Evolutionary conservation across 2,888 invertebrate species (phyloP).

Genomic region (Rugalucina vietnamica): DNA sequence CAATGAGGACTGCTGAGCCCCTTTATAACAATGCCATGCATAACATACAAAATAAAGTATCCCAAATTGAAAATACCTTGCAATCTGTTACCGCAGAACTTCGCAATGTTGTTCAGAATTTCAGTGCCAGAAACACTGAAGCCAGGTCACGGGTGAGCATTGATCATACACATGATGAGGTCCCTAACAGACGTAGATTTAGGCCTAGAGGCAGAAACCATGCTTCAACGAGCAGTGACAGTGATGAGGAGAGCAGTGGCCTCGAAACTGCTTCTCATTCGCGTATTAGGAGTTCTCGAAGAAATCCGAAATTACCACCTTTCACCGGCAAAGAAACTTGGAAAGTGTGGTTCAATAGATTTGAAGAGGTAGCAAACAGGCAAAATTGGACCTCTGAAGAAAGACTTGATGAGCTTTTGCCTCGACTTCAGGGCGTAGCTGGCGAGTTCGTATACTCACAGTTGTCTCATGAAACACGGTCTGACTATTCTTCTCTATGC

Average conservation of each 20-base stretch:
- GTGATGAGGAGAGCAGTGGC: not conserved
- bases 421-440: constrained; percentile 25
- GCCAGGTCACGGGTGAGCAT: too few relatives aligned
- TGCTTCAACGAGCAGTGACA: not conserved
- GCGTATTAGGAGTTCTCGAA: not conserved
- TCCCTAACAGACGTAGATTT: not conserved
- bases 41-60: too few relatives aligned
- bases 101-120: too few relatives aligned
- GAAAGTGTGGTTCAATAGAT: constrained; percentile 38
- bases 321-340: constrained; percentile 39
- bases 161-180: not conserved
- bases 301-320: constrained; percentile 21
- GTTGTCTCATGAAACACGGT: not conserved
- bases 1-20: too few relatives aligned
- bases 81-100: too few relatives aligned
- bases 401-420: constrained; percentile 27
- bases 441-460: constrained; percentile 35
- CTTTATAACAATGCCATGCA: too few relatives aligned
- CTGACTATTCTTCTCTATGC: constrained; percentile 26
- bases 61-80: too few relatives aligned
- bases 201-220: not conserved
- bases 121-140: too few relatives aligned
- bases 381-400: constrained; percentile 15
- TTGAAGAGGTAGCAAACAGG: constrained; percentile 29
- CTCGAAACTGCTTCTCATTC: not conserved